Percentiles rank a stretch among this genome's conserved stretches.
Conservation (phyloP, 2,888 invertebrate genomes). For the Dasypolia templi region DNA sequence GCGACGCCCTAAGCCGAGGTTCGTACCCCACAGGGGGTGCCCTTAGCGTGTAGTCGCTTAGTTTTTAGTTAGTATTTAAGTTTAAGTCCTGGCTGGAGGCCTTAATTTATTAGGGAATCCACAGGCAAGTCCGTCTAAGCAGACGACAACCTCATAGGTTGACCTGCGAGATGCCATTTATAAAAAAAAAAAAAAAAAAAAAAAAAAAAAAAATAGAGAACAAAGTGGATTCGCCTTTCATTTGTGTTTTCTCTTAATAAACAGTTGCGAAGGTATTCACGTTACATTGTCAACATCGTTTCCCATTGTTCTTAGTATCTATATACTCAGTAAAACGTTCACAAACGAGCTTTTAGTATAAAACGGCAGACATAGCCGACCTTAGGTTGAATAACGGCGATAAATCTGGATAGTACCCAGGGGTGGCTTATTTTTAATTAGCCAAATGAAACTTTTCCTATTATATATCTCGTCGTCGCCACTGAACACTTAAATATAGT, state of each 20-base stretch:
- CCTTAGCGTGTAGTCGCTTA: too few species aligned
- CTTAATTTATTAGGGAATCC: too few species aligned
- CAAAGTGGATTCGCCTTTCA: constrained; percentile 56
- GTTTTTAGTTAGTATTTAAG: too few species aligned
- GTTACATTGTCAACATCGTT: constrained; percentile 76
- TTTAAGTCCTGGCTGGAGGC: too few species aligned
- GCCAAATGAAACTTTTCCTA: constrained; percentile 88
- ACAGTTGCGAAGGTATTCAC: constrained; percentile 72
- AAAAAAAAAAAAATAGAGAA: constrained; percentile 64
- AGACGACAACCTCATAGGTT: too few species aligned
- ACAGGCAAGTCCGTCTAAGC: too few species aligned
- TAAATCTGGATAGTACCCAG: constrained; percentile 84
- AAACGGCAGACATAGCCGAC: constrained; percentile 75
- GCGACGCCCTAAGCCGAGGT: too few species aligned
- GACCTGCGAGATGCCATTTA: too few species aligned
- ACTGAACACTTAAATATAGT: constrained; percentile 72
- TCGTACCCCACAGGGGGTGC: too few species aligned
- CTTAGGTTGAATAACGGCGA: constrained; percentile 81
- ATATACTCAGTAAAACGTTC: constrained; percentile 75
- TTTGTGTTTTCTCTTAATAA: constrained; percentile 72
- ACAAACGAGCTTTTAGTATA: constrained; percentile 80
- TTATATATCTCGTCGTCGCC: constrained; percentile 82
- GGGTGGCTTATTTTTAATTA: constrained; percentile 88
- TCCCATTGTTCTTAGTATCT: constrained; percentile 78
- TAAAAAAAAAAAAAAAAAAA: constrained; percentile 63